Percentiles rank a stretch among this genome's conserved stretches.
phyloP scores from a whole-genome alignment of 2,797 vertebrate species.

The Macroramphosus scolopax region DNA sequence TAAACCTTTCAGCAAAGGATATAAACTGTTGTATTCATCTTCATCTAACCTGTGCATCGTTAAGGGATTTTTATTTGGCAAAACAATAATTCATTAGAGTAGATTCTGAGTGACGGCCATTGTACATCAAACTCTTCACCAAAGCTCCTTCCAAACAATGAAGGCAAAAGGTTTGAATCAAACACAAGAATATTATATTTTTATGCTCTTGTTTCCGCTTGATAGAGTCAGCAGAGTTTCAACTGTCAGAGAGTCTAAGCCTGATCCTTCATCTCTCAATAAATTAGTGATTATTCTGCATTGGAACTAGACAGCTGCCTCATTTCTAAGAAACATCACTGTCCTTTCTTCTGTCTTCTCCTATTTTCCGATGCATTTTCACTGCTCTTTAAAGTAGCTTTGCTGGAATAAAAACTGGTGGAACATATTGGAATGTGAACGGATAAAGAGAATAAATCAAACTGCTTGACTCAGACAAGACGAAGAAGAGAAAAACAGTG shows the following conservation, averaged over 20 bases:
- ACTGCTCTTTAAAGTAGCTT: slow-evolving; percentile 12
- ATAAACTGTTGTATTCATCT: too few species aligned
- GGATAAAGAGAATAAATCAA: slow-evolving; percentile 28
- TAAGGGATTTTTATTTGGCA: too few species aligned
- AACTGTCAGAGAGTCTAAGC: slow-evolving; percentile 15
- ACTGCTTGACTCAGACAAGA: slow-evolving; percentile 2
- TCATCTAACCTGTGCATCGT: too few species aligned
- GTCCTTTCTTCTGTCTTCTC: slow-evolving; percentile 1
- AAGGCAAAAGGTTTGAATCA: slow-evolving; percentile 13
- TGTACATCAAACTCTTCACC: too few species aligned
- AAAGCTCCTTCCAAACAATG: slow-evolving; percentile 10
- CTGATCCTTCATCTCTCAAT: slow-evolving; percentile 26
- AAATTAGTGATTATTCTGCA: slow-evolving; percentile 40
- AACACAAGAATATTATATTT: slow-evolving; percentile 39
- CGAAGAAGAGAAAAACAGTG: not conserved
- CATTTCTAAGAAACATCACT: slow-evolving; percentile 21
- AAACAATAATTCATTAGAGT: too few species aligned
- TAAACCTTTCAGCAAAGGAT: too few species aligned
- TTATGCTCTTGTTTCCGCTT: slow-evolving; percentile 32
- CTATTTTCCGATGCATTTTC: not conserved
- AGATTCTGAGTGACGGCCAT: too few species aligned
- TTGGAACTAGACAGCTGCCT: slow-evolving; percentile 9
- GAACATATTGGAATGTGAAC: slow-evolving; percentile 5
- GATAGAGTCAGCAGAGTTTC: slow-evolving; percentile 23
- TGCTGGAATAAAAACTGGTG: slow-evolving; percentile 16